Evolutionary conservation across 1,140 invertebrate species (phyloP), one percentile per base, ranked within the genome.

Genomic region (Sarcophaga bullata): DNA sequence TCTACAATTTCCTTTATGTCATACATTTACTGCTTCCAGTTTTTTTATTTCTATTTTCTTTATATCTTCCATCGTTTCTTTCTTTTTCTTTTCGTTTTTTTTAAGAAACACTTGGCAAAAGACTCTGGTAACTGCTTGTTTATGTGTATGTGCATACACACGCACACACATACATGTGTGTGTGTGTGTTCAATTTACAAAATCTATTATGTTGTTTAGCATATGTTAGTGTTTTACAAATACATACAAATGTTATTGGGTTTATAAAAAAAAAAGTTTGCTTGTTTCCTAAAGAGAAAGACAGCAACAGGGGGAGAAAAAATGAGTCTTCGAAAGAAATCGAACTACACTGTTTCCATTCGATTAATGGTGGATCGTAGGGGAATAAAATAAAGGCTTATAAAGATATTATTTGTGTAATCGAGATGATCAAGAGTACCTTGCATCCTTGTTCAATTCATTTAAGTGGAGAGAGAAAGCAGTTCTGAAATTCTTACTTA

Each of bases 181-280:
- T 11, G n/a, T 15, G n/a, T 62, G 6, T 62, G 15, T 62, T 62
- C 54, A 62, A 62, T 15, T 62, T 15, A 62, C 54, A 62, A 62
- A 62, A 62, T 62, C 54, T 62, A 62, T 62, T 62, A 62, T 62
- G 54, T 62, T 7, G 54, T 62, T 62, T 62, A 62, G 54, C 54
- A 62, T 62, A 62, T 62, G 54, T 62, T 62, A 62, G 54, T 62
- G 54, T 62, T 62, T 62, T 62, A 62, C 54, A 62, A 62, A 62
- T 62, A 62, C 54, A 62, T 62, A 62, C 54, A 62, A 62, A 62
- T 62, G 54, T 62, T 62, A 62, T 62, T 62, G 54, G 25, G 54
- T 62, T 62, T 62, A n/a, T n/a, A n/a, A 7, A 15, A 7, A 37
- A 37, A 62, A 62, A 62, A 62, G 54, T 62, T 11, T 62, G 54